These are phyloP conservation scores for Lasioglossum marginatum DNA, from an alignment of 2,888 invertebrate species.

Conservation along the genomic window DNA sequence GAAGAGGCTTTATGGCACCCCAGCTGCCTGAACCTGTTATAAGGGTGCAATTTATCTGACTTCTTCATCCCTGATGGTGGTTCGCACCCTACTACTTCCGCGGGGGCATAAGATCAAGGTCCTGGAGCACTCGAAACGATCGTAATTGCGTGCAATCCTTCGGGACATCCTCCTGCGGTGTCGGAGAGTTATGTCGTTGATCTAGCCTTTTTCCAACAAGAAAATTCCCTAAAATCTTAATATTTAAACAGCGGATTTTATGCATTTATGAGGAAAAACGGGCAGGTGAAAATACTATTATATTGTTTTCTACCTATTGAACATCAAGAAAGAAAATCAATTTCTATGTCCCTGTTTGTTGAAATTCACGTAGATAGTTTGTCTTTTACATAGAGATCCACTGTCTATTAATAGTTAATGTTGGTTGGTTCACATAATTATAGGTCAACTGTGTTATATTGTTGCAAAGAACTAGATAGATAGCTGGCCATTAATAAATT, in stretches of 20 bases:
- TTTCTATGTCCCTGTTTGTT: no score
- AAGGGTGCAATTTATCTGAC: neutral
- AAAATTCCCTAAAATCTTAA: neutral
- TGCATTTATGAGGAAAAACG: no score
- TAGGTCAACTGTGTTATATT: neutral
- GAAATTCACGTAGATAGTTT: no score
- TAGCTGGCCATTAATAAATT: neutral
- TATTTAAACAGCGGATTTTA: no score
- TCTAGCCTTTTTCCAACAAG: neutral
- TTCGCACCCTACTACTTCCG: neutral
- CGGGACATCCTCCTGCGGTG: neutral
- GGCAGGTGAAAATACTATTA: no score
- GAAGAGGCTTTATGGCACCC: neutral
- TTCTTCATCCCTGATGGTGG: neutral
- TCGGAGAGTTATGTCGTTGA: neutral
- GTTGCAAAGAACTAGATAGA: neutral
- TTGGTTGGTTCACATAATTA: neutral
- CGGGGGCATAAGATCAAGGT: neutral
- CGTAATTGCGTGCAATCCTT: neutral
- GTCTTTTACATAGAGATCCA: no score
- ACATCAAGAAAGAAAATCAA: no score
- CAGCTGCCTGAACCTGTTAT: slow-evolving; percentile 1
- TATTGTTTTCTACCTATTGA: no score
- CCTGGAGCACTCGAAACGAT: neutral
- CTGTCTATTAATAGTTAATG: neutral